A percentile compares a stretch with the other conserved stretches of the same genome.
Conservation (phyloP, 1,140 invertebrate species). For the Nephotettix cincticeps region DNA sequence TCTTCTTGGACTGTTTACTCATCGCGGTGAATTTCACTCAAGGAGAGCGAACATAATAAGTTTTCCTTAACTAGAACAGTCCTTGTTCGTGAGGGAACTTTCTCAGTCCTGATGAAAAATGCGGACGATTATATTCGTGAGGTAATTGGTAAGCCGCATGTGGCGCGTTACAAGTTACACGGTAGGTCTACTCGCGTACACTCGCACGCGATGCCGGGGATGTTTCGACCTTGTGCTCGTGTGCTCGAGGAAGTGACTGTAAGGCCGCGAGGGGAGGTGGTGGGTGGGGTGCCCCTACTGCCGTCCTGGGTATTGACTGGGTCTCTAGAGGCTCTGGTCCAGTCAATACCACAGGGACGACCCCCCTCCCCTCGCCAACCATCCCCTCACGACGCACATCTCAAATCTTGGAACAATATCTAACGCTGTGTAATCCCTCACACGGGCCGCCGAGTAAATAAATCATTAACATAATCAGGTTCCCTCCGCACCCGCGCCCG, state of each 20-base stretch:
- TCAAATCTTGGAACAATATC: slow-evolving; percentile 25
- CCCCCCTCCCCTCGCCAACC: slow-evolving; percentile 35
- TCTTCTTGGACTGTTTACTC: too few relatives aligned
- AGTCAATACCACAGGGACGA: slow-evolving; percentile 50
- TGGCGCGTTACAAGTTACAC: too few relatives aligned
- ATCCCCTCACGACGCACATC: slow-evolving; percentile 35
- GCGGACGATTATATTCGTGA: too few relatives aligned
- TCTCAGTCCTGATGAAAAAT: too few relatives aligned
- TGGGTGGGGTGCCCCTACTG: background rate
- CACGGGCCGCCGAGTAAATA: background rate
- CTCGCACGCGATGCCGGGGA: too few relatives aligned
- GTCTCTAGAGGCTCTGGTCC: slow-evolving; percentile 45
- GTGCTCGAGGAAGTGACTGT: slow-evolving; percentile 8
- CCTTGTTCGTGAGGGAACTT: too few relatives aligned
- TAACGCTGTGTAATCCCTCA: background rate
- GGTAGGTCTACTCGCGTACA: too few relatives aligned
- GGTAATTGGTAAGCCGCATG: too few relatives aligned
- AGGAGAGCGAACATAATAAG: too few relatives aligned
- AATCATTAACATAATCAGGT: slow-evolving; percentile 18
- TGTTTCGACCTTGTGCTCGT: background rate
- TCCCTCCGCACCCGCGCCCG: background rate
- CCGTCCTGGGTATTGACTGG: slow-evolving; percentile 49
- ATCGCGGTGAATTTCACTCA: too few relatives aligned
- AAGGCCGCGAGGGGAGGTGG: background rate
- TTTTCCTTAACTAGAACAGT: too few relatives aligned